phyloP scores from a whole-genome alignment of 2,113 vertebrate genomes.

The Caranx melampygus region DNA sequence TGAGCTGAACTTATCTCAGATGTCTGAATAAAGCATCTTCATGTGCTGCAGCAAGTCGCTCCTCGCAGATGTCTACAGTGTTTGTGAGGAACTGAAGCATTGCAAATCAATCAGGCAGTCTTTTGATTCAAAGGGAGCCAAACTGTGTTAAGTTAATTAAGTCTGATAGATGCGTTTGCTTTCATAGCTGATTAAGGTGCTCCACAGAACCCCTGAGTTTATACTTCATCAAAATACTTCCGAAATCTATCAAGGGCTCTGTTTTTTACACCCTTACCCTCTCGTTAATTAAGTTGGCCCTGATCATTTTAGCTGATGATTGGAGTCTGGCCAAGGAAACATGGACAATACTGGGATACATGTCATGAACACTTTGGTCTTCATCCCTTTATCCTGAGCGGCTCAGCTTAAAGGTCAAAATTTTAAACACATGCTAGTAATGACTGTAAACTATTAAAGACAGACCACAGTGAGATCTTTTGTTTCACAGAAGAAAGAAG shows the following conservation, averaged over 20 bases:
- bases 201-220: conserved; percentile 74
- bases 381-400: conserved; percentile 37
- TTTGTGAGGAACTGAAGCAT: conserved; percentile 76
- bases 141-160: conserved; percentile 80
- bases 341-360: conserved; percentile 50
- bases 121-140: conserved; percentile 79
- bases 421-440: conserved; percentile 59
- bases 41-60: conserved; percentile 46
- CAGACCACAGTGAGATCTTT: conserved; percentile 22
- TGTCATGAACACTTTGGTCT: conserved; percentile 67
- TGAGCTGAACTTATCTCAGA: conserved; percentile 26
- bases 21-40: conserved; percentile 39
- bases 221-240: conserved; percentile 79
- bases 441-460: conserved; percentile 54
- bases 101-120: conserved; percentile 74
- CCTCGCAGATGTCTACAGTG: conserved; percentile 58
- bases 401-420: conserved; percentile 44
- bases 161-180: conserved; percentile 82
- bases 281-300: conserved; percentile 76
- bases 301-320: conserved; percentile 73
- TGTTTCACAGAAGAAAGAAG: conserved; percentile 30
- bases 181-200: conserved; percentile 83
- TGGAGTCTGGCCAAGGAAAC: conserved; percentile 58
- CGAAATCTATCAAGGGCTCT: conserved; percentile 73
- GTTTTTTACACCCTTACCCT: conserved; percentile 70